phyloP scores from a whole-genome alignment of 2,797 vertebrate species.

The Rhabdomys pumilio region DNA sequence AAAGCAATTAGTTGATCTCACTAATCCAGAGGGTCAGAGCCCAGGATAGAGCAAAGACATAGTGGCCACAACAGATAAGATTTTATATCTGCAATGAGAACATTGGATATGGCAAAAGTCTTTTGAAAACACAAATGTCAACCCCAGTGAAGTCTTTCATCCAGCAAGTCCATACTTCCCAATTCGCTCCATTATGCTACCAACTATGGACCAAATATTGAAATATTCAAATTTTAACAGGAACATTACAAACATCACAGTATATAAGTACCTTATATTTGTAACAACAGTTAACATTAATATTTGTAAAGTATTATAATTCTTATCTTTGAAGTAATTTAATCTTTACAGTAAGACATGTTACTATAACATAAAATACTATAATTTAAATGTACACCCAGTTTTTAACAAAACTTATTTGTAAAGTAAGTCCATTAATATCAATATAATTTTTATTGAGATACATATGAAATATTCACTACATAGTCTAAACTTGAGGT shows the following conservation, averaged over 20 bases:
- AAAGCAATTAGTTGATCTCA: not conserved
- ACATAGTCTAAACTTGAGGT: not conserved
- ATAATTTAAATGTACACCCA: not conserved
- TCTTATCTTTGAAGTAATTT: slow-evolving; percentile 21
- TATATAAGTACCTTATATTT: not conserved
- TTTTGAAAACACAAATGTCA: no score
- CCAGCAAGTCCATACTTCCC: not conserved
- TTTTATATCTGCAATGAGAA: not conserved
- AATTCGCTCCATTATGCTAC: no score
- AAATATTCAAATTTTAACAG: not conserved
- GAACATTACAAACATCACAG: not conserved
- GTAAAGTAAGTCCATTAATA: not conserved
- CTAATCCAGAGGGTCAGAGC: not conserved
- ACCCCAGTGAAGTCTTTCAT: not conserved
- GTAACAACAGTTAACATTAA: not conserved
- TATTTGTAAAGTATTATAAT: not conserved
- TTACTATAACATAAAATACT: not conserved
- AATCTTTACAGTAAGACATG: not conserved
- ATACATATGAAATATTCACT: not conserved
- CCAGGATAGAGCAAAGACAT: not conserved
- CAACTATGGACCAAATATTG: not conserved
- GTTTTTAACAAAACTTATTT: slow-evolving; percentile 5
- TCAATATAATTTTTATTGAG: not conserved
- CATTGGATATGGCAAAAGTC: not conserved
- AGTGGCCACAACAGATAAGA: not conserved